Base-by-base conservation (phyloP, 2,888 invertebrate genomes). In the Tromatobia lineatoria region DNA sequence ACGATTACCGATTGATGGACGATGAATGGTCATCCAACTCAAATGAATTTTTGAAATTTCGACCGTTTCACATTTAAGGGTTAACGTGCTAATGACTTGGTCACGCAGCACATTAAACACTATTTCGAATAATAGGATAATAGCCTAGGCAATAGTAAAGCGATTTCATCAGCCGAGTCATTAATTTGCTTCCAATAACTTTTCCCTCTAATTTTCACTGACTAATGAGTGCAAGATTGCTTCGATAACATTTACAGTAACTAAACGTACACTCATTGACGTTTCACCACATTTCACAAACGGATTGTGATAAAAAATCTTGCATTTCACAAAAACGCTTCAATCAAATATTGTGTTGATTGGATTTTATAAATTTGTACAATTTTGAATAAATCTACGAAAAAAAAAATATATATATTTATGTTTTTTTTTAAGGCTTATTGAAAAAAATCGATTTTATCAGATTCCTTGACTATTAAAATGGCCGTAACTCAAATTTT, bases 81-180 rank as follows among this genome's bases (percentile, higher is more conserved):
- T 38, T 38, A 38, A 38, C 0, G 38, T 10, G 38, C 38, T 38
- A 38, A 50, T 50, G 8, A 18, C 50, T 50, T 4, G 18, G 18
- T 50, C 50, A n/a, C n/a, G 18, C 2, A 50, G 18, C 50, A 18
- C 18, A 18, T 50, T 50, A 50, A n/a, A 18, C 50, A 8, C 6
- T 18, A 18, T 50, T 50, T 8, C 6, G 7, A 50, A 50, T 50
- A 50, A 50, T 50, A 50, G 8, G 50, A 1, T n/a, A 54, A 54
- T 54, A 54, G 20, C 23, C 13, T 20, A 54, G 23, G 54, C 20
- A 54, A 54, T 23, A 54, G 54, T 8, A 54, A 23, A 54, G 23
- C 54, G 8, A n/a, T 61, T 79, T 71, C 50, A 71, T 79, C 79
- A 45, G 64, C 54, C 11, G 13, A 59, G 61, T 64, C 66, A 73